Percentiles rank a stretch among this genome's conserved stretches.
These are phyloP conservation scores for Melolontha melolontha DNA, from an alignment of 2,888 invertebrate genomes.

Conservation along the genomic window DNA sequence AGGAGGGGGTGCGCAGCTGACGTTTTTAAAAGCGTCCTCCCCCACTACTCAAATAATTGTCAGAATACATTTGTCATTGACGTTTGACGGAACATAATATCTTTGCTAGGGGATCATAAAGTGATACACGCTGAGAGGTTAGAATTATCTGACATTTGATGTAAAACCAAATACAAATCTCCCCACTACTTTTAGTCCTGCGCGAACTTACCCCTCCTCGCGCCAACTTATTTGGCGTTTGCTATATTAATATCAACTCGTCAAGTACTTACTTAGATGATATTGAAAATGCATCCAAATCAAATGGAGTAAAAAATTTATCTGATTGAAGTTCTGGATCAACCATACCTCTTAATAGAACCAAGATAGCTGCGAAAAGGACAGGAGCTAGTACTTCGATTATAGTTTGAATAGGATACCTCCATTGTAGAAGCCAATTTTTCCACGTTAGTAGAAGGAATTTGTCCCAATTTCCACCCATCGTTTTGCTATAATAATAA, in stretches of 20 bases:
- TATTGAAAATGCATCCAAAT: background rate
- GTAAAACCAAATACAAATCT: no score
- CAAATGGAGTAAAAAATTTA: constrained; percentile 2
- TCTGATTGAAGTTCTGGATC: constrained; percentile 65
- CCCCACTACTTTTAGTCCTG: no score
- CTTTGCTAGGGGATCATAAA: no score
- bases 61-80: no score
- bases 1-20: no score
- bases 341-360: constrained; percentile 77
- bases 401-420: constrained; percentile 75
- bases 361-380: constrained; percentile 75
- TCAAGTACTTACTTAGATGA: constrained; percentile 11
- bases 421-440: constrained; percentile 81
- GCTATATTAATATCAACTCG: background rate
- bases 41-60: no score
- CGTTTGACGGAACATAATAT: no score
- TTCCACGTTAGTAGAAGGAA: constrained; percentile 84
- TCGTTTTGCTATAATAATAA: background rate
- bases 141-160: no score
- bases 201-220: no score
- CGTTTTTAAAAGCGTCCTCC: no score
- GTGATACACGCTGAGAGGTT: no score
- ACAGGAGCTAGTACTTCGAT: constrained; percentile 77
- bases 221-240: background rate
- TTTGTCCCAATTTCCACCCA: constrained; percentile 55